Evolutionary conservation across 2,113 vertebrate genomes (phyloP), one percentile per base, ranked within the genome.

Genomic region (Nannobrachium achirus): DNA sequence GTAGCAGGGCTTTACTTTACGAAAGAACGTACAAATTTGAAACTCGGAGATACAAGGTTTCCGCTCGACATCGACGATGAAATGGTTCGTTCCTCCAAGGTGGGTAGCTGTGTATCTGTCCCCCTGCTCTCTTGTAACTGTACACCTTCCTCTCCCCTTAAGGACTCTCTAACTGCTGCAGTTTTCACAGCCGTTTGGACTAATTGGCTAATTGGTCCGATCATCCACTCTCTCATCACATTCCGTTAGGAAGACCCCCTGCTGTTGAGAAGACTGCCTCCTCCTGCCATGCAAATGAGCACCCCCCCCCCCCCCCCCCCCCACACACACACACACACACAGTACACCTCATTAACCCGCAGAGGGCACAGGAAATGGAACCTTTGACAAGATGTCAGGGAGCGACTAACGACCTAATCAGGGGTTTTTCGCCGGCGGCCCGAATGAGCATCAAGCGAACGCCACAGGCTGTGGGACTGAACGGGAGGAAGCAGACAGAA

Each of bases 371-470:
- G 69, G 76, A 87, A 85, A 83, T 80, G 57, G 74, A 83, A 80
- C 70, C 75, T 79, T 56, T 81, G 76, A 87, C 78, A 75, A 65
- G 58, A 76, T 65, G 65, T 78, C 71, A 70, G 75, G 73, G 63
- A 80, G 75, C 70, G 77, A 72, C 64, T 85, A 79, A 85, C 79
- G 80, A 79, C 76, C 78, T 66, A 85, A 85, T 85, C 75, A 80
- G 55, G 63, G 51, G 63, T 58, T 66, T 68, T 76, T n/a, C n/a
- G 75, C 69, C 63, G 59, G 45, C 0, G n/a, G 66, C 73, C n/a
- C 49, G 76, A 79, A 76, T 81, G 75, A 78, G 69, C 69, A 73
- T 78, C 68, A 73, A 73, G 51, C 55, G 59, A 82, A 63, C 6
- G 20, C 73, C 68, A 63, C 42, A 49, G 53, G 49, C 51, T 58